phyloP scores from a whole-genome alignment of 2,888 invertebrate species.

The Scotopteryx bipunctaria region DNA sequence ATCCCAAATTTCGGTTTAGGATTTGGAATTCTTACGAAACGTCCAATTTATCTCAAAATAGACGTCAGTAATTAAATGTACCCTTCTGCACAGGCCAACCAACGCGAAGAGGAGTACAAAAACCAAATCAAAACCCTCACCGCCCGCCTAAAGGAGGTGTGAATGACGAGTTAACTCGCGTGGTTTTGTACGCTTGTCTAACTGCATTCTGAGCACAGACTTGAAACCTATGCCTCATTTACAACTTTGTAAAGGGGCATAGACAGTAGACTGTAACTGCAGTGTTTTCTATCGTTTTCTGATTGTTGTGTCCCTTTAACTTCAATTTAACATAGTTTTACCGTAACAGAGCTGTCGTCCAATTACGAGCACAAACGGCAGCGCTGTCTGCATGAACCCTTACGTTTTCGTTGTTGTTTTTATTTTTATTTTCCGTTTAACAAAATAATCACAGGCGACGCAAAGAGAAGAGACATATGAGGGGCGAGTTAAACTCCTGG shows the following conservation, averaged over 20 bases:
- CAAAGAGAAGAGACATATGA: slow-evolving; percentile 97
- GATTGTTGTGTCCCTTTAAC: slow-evolving; percentile 39
- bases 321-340: slow-evolving; percentile 45
- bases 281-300: slow-evolving; percentile 55
- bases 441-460: slow-evolving; percentile 90
- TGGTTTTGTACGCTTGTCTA: slow-evolving; percentile 73
- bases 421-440: slow-evolving; percentile 72
- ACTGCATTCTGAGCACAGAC: slow-evolving; percentile 71
- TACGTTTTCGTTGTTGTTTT: slow-evolving; percentile 62
- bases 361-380: slow-evolving; percentile 31
- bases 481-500: slow-evolving; percentile 94
- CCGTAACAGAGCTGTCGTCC: slow-evolving; percentile 46
- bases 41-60: background rate
- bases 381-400: slow-evolving; percentile 64
- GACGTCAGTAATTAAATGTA: slow-evolving; percentile 53
- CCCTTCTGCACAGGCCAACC: slow-evolving; percentile 92
- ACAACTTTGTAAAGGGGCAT: slow-evolving; percentile 56
- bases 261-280: slow-evolving; percentile 54
- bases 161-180: slow-evolving; percentile 64
- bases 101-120: slow-evolving; percentile 99
- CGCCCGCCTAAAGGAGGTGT: slow-evolving; percentile 99
- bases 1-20: slow-evolving; percentile 2
- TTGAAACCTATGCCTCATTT: slow-evolving; percentile 43
- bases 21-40: background rate
- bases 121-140: slow-evolving; percentile 99